Conservation (phyloP, 2,113 vertebrate species). For the Equus quagga region DNA sequence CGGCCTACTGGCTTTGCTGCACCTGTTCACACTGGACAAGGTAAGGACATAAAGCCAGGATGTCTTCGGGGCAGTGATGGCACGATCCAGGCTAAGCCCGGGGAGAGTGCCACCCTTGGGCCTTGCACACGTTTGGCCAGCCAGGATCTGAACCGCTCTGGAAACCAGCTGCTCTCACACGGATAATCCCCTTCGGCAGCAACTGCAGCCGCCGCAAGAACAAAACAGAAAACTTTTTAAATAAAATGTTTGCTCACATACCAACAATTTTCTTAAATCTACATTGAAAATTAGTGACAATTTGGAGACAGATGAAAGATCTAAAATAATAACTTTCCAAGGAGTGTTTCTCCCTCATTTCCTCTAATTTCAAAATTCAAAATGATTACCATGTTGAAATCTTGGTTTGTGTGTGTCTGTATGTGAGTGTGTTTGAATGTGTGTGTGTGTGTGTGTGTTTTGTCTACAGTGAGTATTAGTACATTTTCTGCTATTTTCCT, state of each 20-base stretch:
- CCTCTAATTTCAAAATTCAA: constrained; percentile 81
- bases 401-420: constrained; percentile 9
- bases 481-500: constrained; percentile 70
- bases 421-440: neutral
- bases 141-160: neutral
- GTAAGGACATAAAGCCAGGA: neutral
- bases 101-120: too few relatives aligned
- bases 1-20: neutral
- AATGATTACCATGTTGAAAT: constrained; percentile 77
- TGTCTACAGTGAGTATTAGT: constrained; percentile 67
- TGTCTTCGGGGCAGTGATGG: neutral
- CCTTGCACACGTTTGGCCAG: neutral
- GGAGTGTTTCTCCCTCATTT: constrained; percentile 76
- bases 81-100: neutral
- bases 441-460: constrained; percentile 46
- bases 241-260: constrained; percentile 79
- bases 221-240: constrained; percentile 68
- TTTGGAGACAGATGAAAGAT: constrained; percentile 79
- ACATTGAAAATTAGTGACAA: constrained; percentile 78
- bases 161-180: neutral
- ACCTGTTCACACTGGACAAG: neutral
- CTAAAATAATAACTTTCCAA: constrained; percentile 79
- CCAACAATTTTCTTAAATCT: constrained; percentile 76
- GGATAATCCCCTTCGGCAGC: neutral
- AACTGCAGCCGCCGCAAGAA: neutral